Base-by-base conservation (phyloP, 2,888 invertebrate genomes). In the Melanophora roralis region DNA sequence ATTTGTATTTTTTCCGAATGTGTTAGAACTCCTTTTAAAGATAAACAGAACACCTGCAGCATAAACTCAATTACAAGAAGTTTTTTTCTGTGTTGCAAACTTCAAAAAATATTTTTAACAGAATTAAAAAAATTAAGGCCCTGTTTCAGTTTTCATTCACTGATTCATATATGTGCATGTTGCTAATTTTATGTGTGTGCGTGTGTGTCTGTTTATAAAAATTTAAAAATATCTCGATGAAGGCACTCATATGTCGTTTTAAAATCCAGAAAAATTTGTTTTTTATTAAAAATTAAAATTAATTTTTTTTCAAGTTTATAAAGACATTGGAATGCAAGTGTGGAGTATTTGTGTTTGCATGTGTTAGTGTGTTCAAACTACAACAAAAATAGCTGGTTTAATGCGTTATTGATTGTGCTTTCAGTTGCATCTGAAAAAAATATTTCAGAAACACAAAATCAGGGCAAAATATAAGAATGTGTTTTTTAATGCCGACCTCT, bases 161-260 rank as follows among this genome's bases (percentile, higher is more conserved):
- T 27, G 27, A 27, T 5, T 27, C 6, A 27, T 6, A 27, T 5
- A 27, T 6, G 6, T 3, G 6, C 6, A 27, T 6, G 6, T 27
- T 27, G 3, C 6, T 27, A 27, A 27, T n/a, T n/a, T n/a, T n/a
- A 45, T 21, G 14, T 12, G 16, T 40, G 16, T 19, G 12, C 8
- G 59, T 47, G 47, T 14, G 27, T 32, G 19, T 71, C 12, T 2
- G 43, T 32, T 21, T 9, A 51, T 60, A 32, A 12, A 34, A 9
- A 59, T 32, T 27, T 32, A 74, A 49, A 55, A 69, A 79, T 60
- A 53, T 59, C 45, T 62, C 32, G 74, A 65, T 76, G 76, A 80
- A 72, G 76, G 72, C 76, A 72, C 76, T 80, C 76, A 77, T 80
- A 73, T 80, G 80, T 77, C 72, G 45, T 73, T 59, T 60, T 47